Base-by-base conservation (phyloP, 1,140 invertebrate species). In the Theocolax elegans region DNA sequence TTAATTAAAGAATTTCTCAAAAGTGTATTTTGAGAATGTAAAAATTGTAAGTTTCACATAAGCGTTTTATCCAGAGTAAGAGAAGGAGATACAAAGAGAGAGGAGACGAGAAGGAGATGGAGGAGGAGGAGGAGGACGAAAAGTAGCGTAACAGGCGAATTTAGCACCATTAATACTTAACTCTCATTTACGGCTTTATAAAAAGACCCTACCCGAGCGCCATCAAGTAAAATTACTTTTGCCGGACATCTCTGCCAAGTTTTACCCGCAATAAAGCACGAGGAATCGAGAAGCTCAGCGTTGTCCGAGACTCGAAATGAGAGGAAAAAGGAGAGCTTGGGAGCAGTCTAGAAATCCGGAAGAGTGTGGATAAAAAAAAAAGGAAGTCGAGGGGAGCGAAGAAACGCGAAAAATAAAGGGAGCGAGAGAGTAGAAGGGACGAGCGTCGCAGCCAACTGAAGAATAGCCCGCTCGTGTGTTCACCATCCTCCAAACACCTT, bases 401-500 rank as follows among this genome's bases (percentile, higher is more conserved):
- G 64, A 58, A 66, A 67, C 65, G 66, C 10, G 63, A 75, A 74
- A 74, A 76, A 72, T 74, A 71, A 64, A 63, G 69, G 74, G 31
- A 51, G 25, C 46, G 40, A 60, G 38, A 51, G 64, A 56, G 67
- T 49, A 40, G n/a, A 63, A 60, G 51, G 56, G 54, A 40, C 42
- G 44, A 72, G 60, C 48, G 40, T 72, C 40, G 69, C 51, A 67
- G 40, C 54, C 65, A 72, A 46, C 67, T 70, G 73, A 75, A 74
- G 67, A 75, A 78, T 77, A 70, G 73, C 56, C 48, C 56, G 60
- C 60, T 74, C 65, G 68, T 75, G 72, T 76, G 6, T 15, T 58
- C 42, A 13, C 38, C 72, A 53, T 71, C 71, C 69, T 65, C 60
- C 67, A 74, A 79, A 77, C 75, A 79, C 76, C 73, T 59, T 68